phyloP scores from a whole-genome alignment of 92 coral and sea anemone genomes.

The Parazoanthus atlanticus region DNA sequence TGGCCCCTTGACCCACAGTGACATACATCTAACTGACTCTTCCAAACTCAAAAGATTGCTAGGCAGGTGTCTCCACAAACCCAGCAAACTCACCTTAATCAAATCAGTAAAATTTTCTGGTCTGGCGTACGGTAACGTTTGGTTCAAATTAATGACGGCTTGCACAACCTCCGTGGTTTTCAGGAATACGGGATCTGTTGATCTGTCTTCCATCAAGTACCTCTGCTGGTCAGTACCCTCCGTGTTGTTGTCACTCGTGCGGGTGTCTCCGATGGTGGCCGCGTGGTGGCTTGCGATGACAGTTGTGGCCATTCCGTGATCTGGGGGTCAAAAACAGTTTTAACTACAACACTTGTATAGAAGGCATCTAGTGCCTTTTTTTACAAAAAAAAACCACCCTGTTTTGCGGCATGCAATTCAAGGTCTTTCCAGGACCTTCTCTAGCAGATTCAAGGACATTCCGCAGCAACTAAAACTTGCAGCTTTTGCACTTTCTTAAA shows the following conservation, averaged over 20 bases:
- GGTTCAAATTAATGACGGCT: conserved; percentile 41
- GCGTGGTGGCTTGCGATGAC: conserved; percentile 24
- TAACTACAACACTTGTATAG: neutral
- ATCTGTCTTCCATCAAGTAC: conserved; percentile 42
- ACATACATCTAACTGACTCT: neutral
- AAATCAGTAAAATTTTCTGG: conserved; percentile 43
- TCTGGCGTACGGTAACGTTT: conserved; percentile 42
- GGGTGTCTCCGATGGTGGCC: conserved; percentile 36
- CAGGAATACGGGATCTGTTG: conserved; percentile 31
- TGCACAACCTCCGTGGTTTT: conserved; percentile 45
- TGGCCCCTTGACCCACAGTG: no score
- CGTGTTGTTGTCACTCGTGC: neutral
- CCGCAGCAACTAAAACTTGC: no score
- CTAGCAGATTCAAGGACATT: no score
- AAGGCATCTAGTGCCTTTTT: no score
- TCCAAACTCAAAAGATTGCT: neutral
- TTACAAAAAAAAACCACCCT: no score
- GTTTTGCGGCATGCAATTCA: no score
- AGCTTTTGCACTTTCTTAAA: no score
- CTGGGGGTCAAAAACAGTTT: neutral
- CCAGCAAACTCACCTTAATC: conserved; percentile 21
- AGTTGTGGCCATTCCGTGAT: conserved; percentile 46
- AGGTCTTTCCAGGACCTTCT: no score
- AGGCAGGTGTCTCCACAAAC: neutral
- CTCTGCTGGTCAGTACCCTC: neutral